Conservation (phyloP, 2,113 vertebrate genomes). For the Pachyramphus minor region DNA sequence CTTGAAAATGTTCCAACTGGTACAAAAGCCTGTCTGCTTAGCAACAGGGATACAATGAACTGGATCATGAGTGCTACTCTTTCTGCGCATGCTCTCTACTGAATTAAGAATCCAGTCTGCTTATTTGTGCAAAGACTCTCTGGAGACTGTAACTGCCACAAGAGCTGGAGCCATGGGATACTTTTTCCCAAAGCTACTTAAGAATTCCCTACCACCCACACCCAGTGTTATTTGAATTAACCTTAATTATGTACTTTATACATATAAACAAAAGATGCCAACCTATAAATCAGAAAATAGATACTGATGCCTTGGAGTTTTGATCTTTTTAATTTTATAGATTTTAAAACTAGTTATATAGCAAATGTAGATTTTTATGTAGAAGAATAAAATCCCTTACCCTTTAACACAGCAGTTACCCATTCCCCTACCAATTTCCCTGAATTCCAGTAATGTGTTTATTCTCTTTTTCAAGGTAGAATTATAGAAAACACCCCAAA, state of each 20-base stretch:
- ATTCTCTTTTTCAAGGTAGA: too few species aligned
- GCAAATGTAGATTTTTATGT: too few species aligned
- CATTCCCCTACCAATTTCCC: too few species aligned
- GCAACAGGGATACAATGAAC: slow-evolving; percentile 42
- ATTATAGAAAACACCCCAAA: too few species aligned
- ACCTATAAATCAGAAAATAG: not conserved
- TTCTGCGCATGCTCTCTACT: not conserved
- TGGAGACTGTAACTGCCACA: not conserved
- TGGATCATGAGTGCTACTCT: not conserved
- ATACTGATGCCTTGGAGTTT: too few species aligned
- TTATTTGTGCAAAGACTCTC: not conserved
- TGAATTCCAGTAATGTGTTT: too few species aligned
- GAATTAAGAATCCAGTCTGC: not conserved
- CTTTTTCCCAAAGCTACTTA: not conserved
- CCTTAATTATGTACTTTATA: not conserved
- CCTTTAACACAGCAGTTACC: too few species aligned
- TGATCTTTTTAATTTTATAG: too few species aligned
- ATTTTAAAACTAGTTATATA: too few species aligned
- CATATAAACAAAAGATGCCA: not conserved
- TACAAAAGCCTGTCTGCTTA: slow-evolving; percentile 53
- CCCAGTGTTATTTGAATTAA: not conserved
- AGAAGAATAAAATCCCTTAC: too few species aligned
- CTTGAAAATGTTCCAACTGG: slow-evolving; percentile 37
- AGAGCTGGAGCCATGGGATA: not conserved
- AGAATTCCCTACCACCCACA: not conserved